Evolutionary conservation across 2,888 invertebrate species (phyloP), one percentile per base, ranked within the genome.

Genomic region (Polydrusus pterygomalis): DNA sequence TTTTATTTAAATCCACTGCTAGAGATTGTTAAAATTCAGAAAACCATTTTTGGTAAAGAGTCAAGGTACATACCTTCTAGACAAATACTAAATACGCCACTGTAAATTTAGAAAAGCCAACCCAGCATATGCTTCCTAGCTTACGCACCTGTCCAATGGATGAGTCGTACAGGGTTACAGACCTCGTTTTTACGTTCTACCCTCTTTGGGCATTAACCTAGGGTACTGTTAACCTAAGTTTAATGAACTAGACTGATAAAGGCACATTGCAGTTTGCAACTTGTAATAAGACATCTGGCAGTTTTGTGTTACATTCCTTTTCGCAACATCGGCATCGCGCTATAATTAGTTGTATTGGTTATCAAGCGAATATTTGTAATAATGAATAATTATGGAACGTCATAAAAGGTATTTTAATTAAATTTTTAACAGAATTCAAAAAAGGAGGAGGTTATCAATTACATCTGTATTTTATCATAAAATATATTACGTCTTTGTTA

Each of bases 181-280:
- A 76, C 73, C 74, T 76, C 65, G 51, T 38, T 71, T 25, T 68
- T 77, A 75, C 77, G 15, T 71, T 25, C 70, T 77, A 75, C 77
- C 78, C 80, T 73, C 65, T 72, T 78, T 83, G 82, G 83, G 82
- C 81, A 78, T 83, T 83, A 82, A 83, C 82, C 82, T 79, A 80
- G 49, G 65, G 70, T 82, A 83, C 82, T 80, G 81, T 82, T 83
- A 82, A 77, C 69, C 67, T 47, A 78, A 79, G 82, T 81, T 79
- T 81, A 82, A 81, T 79, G 82, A 82, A 82, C 82, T 76, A 79
- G 49, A 38, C 51, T 58, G 38, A 69, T 75, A 75, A 77, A 74
- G 75, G 74, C 76, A n/a, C n/a, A 45, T 30, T 56, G 43, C 56
- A 69, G 15, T 65, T 65, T 72, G 65, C 58, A 56, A 58, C 13